Percentiles rank a stretch among this genome's conserved stretches.
These are phyloP conservation scores for Leptobrachium leishanense DNA, from an alignment of 2,113 vertebrate genomes.

Conservation along the genomic window DNA sequence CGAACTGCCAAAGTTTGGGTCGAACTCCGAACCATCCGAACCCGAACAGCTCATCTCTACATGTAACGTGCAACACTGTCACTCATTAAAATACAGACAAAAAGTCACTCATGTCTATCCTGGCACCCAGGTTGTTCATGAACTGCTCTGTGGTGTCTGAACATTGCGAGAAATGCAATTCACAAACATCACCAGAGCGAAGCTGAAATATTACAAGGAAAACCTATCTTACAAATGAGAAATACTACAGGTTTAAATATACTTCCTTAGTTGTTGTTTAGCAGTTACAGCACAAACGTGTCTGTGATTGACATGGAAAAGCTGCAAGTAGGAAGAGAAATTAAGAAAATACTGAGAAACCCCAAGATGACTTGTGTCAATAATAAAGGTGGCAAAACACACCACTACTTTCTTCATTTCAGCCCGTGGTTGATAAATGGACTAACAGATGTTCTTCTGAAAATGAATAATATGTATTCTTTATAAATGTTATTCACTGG, in stretches of 20 bases:
- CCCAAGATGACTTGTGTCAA: conserved; percentile 27
- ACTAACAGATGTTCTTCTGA: conserved; percentile 29
- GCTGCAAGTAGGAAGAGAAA: background rate
- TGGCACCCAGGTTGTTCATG: too few species aligned
- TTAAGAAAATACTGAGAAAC: background rate
- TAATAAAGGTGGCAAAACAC: conserved; percentile 26
- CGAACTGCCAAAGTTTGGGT: too few species aligned
- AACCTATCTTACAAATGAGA: too few species aligned
- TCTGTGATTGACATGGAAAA: background rate
- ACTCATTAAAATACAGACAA: too few species aligned
- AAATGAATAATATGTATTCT: conserved; percentile 39
- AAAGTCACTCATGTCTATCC: too few species aligned
- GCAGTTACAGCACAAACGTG: background rate
- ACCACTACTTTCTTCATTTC: background rate
- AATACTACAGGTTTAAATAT: background rate
- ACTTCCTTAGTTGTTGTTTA: background rate
- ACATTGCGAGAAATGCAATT: too few species aligned
- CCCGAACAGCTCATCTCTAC: too few species aligned
- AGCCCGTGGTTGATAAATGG: conserved; percentile 27
- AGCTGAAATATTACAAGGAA: too few species aligned
- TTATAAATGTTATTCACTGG: conserved; percentile 15
- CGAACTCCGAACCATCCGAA: too few species aligned
- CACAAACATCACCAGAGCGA: too few species aligned
- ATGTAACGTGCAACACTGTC: too few species aligned
- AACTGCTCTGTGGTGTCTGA: too few species aligned